These are phyloP conservation scores for Turritopsis dohrnii DNA, from an alignment of 30 jellyfish, hydroid and myxozoan species.

Conservation along the genomic window DNA sequence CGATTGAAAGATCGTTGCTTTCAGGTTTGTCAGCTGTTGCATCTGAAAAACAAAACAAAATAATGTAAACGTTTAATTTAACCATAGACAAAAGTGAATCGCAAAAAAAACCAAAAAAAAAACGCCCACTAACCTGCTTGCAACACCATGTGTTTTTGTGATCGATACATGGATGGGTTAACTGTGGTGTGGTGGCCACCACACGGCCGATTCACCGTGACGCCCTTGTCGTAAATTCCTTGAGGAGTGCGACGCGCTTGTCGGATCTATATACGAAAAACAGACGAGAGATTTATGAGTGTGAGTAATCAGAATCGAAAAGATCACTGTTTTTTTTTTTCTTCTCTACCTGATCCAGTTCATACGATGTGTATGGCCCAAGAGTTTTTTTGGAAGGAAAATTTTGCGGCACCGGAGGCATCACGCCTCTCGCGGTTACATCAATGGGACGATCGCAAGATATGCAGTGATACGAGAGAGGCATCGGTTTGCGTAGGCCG, in stretches of 20 bases:
- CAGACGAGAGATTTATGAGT: background rate
- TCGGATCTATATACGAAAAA: background rate
- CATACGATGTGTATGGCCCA: constrained; percentile 34
- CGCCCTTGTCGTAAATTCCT: background rate
- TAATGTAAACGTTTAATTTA: background rate
- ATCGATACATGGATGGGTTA: constrained; percentile 12
- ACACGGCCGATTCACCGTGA: constrained; percentile 30
- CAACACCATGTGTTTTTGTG: constrained; percentile 8
- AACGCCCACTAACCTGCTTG: too few species aligned
- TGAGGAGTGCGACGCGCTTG: constrained; percentile 5
- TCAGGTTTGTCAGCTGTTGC: background rate
- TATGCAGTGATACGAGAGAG: constrained; percentile 52
- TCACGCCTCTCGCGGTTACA: constrained; percentile 40
- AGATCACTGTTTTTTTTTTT: too few species aligned
- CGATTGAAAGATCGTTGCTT: constrained; percentile 31
- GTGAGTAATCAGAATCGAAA: background rate
- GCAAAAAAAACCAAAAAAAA: too few species aligned
- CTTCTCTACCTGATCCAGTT: constrained; percentile 22
- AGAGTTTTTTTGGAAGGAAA: constrained; percentile 22
- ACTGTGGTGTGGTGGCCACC: constrained; percentile 47
- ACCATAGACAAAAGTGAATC: background rate
- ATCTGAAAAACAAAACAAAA: background rate
- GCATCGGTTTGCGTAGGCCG: constrained; percentile 62
- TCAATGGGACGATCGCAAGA: constrained; percentile 76
- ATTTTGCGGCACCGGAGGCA: constrained; percentile 29